phyloP scores from a whole-genome alignment of 2,113 vertebrate species.

The Pteronura brasiliensis region DNA sequence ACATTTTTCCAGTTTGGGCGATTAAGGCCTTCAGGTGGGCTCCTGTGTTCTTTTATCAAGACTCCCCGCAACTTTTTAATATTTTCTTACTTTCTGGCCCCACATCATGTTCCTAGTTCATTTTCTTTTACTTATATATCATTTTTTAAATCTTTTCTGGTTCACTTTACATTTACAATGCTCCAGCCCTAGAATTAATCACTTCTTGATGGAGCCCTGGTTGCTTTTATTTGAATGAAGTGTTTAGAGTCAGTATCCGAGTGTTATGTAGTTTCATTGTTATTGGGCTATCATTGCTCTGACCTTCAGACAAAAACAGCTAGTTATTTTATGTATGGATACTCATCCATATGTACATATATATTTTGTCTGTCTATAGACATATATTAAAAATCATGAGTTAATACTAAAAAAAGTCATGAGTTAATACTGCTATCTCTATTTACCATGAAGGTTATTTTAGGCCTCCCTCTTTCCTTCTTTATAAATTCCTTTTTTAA shows the following conservation, averaged over 20 bases:
- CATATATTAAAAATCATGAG: neutral
- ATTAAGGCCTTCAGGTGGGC: neutral
- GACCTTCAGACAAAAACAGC: neutral
- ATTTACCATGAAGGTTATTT: neutral
- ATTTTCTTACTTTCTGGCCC: neutral
- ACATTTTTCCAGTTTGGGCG: neutral
- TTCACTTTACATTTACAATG: neutral
- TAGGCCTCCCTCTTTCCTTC: neutral
- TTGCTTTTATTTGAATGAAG: neutral
- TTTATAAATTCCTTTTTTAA: neutral
- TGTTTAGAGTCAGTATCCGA: neutral
- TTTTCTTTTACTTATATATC: neutral
- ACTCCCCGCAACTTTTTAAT: neutral
- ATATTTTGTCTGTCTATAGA: neutral
- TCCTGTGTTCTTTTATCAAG: neutral
- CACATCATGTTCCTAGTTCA: neutral
- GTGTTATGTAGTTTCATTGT: neutral
- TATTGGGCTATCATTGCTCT: neutral
- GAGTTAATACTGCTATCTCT: neutral
- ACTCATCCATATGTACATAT: neutral
- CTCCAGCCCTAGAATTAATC: neutral
- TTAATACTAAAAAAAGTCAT: neutral
- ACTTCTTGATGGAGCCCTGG: neutral
- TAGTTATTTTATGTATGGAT: neutral
- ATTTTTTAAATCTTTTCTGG: neutral